These are phyloP conservation scores for Crotalus tigris DNA, from an alignment of 2,113 vertebrate genomes.

Conservation along the genomic window DNA sequence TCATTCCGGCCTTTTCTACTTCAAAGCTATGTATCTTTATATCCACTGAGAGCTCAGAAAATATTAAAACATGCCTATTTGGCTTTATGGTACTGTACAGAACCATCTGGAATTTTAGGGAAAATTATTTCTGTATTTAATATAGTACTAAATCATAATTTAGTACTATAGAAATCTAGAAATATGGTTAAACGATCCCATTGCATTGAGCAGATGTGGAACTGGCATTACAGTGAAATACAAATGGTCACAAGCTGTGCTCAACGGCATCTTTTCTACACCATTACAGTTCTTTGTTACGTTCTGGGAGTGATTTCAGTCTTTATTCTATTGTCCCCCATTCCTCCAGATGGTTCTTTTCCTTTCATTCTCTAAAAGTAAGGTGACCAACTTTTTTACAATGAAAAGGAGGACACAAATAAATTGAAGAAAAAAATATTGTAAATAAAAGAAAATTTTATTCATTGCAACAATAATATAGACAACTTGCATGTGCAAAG, in stretches of 20 bases:
- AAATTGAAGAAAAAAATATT: too few relatives aligned
- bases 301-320: background rate
- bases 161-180: background rate
- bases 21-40: conserved; percentile 1
- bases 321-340: background rate
- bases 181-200: background rate
- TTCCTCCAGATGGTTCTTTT: background rate
- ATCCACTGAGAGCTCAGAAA: background rate
- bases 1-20: conserved; percentile 17
- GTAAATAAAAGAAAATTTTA: too few relatives aligned
- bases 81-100: background rate
- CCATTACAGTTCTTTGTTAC: background rate
- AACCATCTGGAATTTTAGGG: background rate
- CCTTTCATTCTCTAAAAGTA: background rate
- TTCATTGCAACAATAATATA: too few relatives aligned
- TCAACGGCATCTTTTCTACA: background rate
- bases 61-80: background rate
- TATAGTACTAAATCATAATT: background rate
- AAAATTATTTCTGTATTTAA: background rate
- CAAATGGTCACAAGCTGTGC: background rate
- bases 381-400: too few relatives aligned
- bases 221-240: background rate
- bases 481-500: too few relatives aligned
- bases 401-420: too few relatives aligned
- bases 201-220: background rate